Conservation (phyloP, 1,140 invertebrate species). For the Apocrypta bakeri region DNA sequence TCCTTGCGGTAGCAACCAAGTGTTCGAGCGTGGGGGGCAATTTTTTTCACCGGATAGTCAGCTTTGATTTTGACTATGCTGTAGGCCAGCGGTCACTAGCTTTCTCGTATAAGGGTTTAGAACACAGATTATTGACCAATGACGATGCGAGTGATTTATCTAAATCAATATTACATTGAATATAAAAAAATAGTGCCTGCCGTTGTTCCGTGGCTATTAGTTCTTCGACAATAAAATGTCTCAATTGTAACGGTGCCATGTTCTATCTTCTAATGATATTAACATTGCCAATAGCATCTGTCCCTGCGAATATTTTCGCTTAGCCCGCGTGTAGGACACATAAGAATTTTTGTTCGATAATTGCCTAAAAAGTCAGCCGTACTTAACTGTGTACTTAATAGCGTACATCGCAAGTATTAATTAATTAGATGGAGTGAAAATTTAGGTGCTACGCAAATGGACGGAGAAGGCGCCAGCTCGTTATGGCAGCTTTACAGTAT, state of each 20-base stretch:
- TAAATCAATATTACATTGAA: not conserved
- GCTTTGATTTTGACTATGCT: not conserved
- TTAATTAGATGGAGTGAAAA: not conserved
- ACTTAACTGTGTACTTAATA: too few species aligned
- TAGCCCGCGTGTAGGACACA: not conserved
- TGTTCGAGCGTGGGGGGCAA: not conserved
- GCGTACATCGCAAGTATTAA: not conserved
- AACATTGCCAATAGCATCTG: not conserved
- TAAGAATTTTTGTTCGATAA: not conserved
- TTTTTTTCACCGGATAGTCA: not conserved
- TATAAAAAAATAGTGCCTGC: too few species aligned
- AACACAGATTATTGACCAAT: not conserved
- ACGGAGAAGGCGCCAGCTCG: not conserved
- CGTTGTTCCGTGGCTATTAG: not conserved
- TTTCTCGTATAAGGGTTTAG: too few species aligned
- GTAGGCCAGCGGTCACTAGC: too few species aligned
- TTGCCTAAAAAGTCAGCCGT: not conserved
- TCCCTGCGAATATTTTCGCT: too few species aligned
- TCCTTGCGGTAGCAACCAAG: not conserved
- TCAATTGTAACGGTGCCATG: too few species aligned
- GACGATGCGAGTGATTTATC: not conserved
- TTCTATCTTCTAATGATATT: not conserved
- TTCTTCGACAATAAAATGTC: not conserved
- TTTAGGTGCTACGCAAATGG: not conserved
- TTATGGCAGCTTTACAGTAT: not conserved